Conservation (phyloP, 1,140 invertebrate species). For the Drosophila bocqueti region DNA sequence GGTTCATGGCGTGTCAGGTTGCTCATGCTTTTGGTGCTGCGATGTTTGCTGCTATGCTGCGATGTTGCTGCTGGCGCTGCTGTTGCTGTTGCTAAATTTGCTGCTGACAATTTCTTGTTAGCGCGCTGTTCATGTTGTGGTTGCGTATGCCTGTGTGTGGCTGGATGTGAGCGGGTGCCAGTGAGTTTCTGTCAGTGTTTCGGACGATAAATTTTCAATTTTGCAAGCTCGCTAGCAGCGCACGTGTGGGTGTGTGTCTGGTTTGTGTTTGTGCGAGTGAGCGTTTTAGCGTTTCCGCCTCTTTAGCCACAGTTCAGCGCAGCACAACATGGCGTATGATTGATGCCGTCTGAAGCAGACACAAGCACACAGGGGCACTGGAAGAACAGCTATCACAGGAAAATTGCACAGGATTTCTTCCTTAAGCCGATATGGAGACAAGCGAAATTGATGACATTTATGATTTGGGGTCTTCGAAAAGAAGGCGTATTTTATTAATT, state of each 20-base stretch:
- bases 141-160: slow-evolving; percentile 18
- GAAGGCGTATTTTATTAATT: not conserved
- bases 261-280: slow-evolving; percentile 21
- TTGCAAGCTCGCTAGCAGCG: slow-evolving; percentile 31
- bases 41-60: slow-evolving; percentile 9
- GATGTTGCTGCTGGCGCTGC: slow-evolving; percentile 14
- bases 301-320: slow-evolving; percentile 74
- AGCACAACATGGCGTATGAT: slow-evolving; percentile 78
- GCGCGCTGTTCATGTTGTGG: slow-evolving; percentile 65
- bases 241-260: slow-evolving; percentile 6
- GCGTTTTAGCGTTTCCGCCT: slow-evolving; percentile 66
- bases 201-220: slow-evolving; percentile 84
- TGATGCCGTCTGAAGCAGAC: slow-evolving; percentile 69
- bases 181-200: slow-evolving; percentile 53
- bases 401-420: not conserved
- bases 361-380: slow-evolving; percentile 5
- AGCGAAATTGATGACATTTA: not conserved
- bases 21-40: slow-evolving; percentile 24
- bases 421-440: not conserved
- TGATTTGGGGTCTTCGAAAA: not conserved
- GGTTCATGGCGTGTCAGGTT: slow-evolving; percentile 44
- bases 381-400: not conserved
- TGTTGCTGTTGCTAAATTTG: slow-evolving; percentile 59
- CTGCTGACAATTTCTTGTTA: slow-evolving; percentile 82
- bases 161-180: slow-evolving; percentile 3